Evolutionary conservation across 1,140 invertebrate species (phyloP).

Genomic region (Diabrotica undecimpunctata): DNA sequence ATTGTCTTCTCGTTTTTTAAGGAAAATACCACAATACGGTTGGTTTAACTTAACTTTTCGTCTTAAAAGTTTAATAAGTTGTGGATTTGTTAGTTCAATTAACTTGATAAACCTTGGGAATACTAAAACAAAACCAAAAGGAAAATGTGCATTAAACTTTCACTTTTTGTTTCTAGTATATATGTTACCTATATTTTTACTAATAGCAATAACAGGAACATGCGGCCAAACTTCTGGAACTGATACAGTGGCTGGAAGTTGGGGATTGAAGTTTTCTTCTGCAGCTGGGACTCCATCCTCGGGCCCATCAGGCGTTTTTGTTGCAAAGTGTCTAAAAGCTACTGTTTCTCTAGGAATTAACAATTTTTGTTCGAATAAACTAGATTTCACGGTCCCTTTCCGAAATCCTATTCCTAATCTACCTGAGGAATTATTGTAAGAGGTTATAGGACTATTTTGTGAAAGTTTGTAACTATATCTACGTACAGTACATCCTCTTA

Average conservation of each 20-base stretch:
- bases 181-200: slow-evolving; percentile 66
- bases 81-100: slow-evolving; percentile 86
- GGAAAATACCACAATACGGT: slow-evolving; percentile 96
- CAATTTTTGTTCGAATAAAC: neutral
- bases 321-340: slow-evolving; percentile 25
- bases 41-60: slow-evolving; percentile 94
- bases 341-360: neutral
- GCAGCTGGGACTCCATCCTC: slow-evolving; percentile 32
- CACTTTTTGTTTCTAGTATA: too few relatives aligned
- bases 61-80: slow-evolving; percentile 85
- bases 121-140: slow-evolving; percentile 55
- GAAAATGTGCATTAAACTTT: too few relatives aligned
- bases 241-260: slow-evolving; percentile 80
- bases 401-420: neutral
- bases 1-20: slow-evolving; percentile 89
- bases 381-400: neutral
- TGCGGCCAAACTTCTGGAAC: slow-evolving; percentile 97
- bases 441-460: neutral
- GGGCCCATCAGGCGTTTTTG: slow-evolving; percentile 37
- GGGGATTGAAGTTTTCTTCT: slow-evolving; percentile 44
- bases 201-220: slow-evolving; percentile 92
- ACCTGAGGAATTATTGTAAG: neutral
- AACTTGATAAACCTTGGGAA: slow-evolving; percentile 99
- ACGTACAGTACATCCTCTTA: neutral
- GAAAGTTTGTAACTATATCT: neutral